phyloP scores from a whole-genome alignment of 1,140 invertebrate genomes.

The Apis dorsata region DNA sequence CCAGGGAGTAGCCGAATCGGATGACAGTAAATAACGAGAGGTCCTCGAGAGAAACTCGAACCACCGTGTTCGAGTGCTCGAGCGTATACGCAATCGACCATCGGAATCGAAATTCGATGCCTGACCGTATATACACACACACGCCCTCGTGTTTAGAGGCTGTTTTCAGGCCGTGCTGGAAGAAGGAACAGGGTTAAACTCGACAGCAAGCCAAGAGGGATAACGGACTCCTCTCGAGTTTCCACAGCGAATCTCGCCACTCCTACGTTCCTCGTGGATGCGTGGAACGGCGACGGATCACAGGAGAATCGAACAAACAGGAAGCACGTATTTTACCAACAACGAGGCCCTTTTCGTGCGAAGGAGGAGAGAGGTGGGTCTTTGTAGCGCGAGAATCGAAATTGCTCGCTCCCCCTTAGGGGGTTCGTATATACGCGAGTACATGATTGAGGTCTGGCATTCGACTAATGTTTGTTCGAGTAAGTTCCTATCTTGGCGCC shows the following conservation, averaged over 20 bases:
- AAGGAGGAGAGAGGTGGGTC: neutral
- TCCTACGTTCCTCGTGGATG: neutral
- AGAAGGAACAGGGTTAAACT: slow-evolving; percentile 47
- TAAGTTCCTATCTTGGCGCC: too few relatives aligned
- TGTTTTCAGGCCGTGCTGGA: slow-evolving; percentile 55
- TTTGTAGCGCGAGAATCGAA: too few relatives aligned
- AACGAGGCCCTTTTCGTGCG: neutral
- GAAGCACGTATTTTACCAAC: neutral
- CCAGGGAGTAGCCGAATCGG: slow-evolving; percentile 63
- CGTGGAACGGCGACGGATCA: neutral
- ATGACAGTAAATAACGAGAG: slow-evolving; percentile 74
- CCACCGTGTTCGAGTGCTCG: slow-evolving; percentile 54
- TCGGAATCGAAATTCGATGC: slow-evolving; percentile 73
- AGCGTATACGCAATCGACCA: slow-evolving; percentile 60
- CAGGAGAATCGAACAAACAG: neutral
- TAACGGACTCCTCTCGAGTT: slow-evolving; percentile 40
- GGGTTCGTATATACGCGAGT: neutral
- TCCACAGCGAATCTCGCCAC: slow-evolving; percentile 23
- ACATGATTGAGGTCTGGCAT: neutral
- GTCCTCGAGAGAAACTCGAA: slow-evolving; percentile 69
- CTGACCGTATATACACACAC: slow-evolving; percentile 40
- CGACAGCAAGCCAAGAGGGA: slow-evolving; percentile 44
- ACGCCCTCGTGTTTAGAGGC: slow-evolving; percentile 58
- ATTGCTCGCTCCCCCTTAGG: neutral
- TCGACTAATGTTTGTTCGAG: neutral